Conservation (phyloP, 2,113 vertebrate species). For the Climacteris rufus region DNA sequence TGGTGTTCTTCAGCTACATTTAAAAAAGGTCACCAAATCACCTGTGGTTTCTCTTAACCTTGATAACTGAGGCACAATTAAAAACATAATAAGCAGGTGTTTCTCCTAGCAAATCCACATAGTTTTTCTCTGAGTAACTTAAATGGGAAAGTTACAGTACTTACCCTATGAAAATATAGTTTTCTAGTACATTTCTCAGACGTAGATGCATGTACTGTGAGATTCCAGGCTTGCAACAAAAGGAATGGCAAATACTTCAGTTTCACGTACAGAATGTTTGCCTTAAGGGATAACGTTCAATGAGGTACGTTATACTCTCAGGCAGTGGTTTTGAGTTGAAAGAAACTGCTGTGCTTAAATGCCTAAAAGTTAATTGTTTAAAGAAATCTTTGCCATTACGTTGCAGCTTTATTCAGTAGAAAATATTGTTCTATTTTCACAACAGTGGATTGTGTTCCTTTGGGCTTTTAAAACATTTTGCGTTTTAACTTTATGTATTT, state of each 20-base stretch:
- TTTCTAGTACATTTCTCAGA: constrained; percentile 33
- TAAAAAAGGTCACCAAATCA: not conserved
- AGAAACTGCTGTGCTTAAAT: constrained; percentile 23
- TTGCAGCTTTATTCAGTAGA: constrained; percentile 41
- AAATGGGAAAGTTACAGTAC: not conserved
- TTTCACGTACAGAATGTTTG: not conserved
- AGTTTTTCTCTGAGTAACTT: constrained; percentile 43
- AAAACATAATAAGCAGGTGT: constrained; percentile 29
- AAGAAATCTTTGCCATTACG: not conserved
- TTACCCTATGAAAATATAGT: not conserved
- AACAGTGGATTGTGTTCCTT: constrained; percentile 26
- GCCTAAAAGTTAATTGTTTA: constrained; percentile 40
- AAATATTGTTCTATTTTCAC: constrained; percentile 4
- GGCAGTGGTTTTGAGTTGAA: constrained; percentile 28
- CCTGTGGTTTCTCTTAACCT: not conserved
- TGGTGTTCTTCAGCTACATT: not conserved
- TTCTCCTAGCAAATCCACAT: constrained; percentile 13
- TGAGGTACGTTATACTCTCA: not conserved
- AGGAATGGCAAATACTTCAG: not conserved
- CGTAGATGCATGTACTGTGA: constrained; percentile 20
- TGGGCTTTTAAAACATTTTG: constrained; percentile 9
- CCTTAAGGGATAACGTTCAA: not conserved
- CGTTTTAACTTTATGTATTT: constrained; percentile 44
- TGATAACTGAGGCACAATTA: constrained; percentile 33
- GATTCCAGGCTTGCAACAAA: constrained; percentile 18